Evolutionary conservation across 2,113 vertebrate species (phyloP).

Genomic region (Bothrops jararaca): DNA sequence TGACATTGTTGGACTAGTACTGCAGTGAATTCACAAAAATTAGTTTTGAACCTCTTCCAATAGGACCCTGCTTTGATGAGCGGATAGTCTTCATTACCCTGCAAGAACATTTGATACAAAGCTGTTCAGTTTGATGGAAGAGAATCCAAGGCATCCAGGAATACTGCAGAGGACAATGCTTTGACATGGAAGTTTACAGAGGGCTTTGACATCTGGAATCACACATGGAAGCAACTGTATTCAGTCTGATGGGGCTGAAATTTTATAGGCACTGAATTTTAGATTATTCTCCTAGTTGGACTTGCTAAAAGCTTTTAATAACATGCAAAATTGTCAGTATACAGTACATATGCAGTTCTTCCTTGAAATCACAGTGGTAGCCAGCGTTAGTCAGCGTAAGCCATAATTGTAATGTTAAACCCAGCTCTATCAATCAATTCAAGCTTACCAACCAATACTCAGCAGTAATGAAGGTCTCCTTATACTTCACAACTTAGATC

Average conservation of each 20-base stretch:
- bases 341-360: background rate
- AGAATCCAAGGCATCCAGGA: background rate
- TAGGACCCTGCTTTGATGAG: slow-evolving; percentile 79
- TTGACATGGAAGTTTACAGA: background rate
- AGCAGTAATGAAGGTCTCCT: background rate
- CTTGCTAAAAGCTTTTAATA: background rate
- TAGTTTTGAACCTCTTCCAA: slow-evolving; percentile 84
- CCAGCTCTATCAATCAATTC: background rate
- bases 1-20: slow-evolving; percentile 85
- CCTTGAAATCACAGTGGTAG: background rate
- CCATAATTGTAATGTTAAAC: background rate
- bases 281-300: background rate
- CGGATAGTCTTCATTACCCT: slow-evolving; percentile 84
- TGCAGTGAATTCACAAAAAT: slow-evolving; percentile 87
- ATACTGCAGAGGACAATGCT: background rate
- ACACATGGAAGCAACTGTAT: background rate
- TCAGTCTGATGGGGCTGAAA: background rate
- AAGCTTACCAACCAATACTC: background rate
- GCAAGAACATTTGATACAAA: background rate
- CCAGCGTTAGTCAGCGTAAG: background rate
- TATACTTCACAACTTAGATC: background rate
- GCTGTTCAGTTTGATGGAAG: background rate
- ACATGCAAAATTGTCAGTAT: background rate
- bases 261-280: background rate
- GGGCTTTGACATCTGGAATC: background rate